Percentiles rank a stretch among this genome's conserved stretches.
These are phyloP conservation scores for Drepana arcuata DNA, from an alignment of 1,140 invertebrate species.

Conservation along the genomic window DNA sequence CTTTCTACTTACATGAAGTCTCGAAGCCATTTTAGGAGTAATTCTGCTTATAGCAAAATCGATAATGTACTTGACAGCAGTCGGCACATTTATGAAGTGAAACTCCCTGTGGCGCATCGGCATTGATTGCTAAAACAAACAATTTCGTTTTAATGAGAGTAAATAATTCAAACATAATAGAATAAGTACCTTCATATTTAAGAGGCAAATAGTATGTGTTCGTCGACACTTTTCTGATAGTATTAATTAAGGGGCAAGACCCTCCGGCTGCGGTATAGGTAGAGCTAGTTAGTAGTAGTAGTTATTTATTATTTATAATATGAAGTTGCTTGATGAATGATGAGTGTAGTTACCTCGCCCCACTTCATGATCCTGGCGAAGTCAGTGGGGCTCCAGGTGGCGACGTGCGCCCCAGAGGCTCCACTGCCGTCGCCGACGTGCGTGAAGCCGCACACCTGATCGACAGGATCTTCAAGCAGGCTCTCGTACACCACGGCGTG, in stretches of 20 bases:
- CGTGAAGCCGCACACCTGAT: conserved; percentile 79
- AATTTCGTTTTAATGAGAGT: conserved; percentile 3
- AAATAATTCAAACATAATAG: conserved; percentile 3
- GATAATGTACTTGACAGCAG: conserved; percentile 78
- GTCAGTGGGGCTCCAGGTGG: conserved; percentile 78
- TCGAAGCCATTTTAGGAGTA: conserved; percentile 78
- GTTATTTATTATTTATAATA: too few species aligned
- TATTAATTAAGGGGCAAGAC: too few species aligned
- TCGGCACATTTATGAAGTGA: conserved; percentile 80
- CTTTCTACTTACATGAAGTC: conserved; percentile 73
- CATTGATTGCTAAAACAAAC: conserved; percentile 77
- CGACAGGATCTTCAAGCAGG: conserved; percentile 80
- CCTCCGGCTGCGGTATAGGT: too few species aligned
- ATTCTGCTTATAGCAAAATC: conserved; percentile 80
- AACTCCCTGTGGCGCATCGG: conserved; percentile 84
- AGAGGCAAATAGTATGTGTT: too few species aligned
- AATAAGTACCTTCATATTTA: too few species aligned
- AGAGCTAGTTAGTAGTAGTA: too few species aligned
- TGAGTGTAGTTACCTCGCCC: conserved; percentile 81
- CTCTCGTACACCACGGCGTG: conserved; percentile 81
- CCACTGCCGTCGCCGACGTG: conserved; percentile 78
- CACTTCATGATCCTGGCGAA: conserved; percentile 78
- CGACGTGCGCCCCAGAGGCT: conserved; percentile 74
- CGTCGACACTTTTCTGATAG: too few species aligned
- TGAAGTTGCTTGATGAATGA: too few species aligned